Conservation (phyloP, 2,113 vertebrate species). For the Ciconia maguari region DNA sequence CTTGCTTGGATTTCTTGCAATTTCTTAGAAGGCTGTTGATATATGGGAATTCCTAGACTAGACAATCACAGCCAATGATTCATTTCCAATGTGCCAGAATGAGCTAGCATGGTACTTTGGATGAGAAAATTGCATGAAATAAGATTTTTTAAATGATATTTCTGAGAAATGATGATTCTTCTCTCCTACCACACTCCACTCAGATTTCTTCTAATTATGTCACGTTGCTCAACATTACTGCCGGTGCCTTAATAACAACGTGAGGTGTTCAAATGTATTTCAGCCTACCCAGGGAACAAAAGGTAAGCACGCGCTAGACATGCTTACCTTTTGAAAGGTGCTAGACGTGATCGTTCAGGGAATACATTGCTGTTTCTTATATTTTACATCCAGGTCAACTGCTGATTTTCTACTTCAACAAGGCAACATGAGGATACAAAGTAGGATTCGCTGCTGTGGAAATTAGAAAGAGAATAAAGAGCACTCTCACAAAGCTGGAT, state of each 20-base stretch:
- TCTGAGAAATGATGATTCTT: constrained; percentile 26
- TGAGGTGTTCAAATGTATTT: neutral
- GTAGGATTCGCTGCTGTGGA: neutral
- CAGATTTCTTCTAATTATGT: constrained; percentile 4
- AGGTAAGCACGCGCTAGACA: neutral
- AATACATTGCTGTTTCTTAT: neutral
- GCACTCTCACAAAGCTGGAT: neutral
- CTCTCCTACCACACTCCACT: neutral
- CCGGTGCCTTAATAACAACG: neutral
- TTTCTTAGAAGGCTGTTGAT: constrained; percentile 43
- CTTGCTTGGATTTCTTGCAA: neutral
- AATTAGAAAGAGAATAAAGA: neutral
- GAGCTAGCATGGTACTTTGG: neutral
- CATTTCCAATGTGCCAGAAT: constrained; percentile 39
- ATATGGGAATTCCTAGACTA: constrained; percentile 13
- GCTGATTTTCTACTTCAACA: neutral
- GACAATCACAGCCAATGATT: constrained; percentile 39
- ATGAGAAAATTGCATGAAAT: constrained; percentile 54
- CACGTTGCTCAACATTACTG: neutral
- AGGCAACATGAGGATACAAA: neutral
- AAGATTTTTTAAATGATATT: constrained; percentile 13
- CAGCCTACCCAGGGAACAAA: neutral
- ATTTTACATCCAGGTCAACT: neutral
- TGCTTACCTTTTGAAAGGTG: neutral
- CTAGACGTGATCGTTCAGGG: neutral